Base-by-base conservation (phyloP, 2,113 vertebrate genomes). In the Aptenodytes forsteri region DNA sequence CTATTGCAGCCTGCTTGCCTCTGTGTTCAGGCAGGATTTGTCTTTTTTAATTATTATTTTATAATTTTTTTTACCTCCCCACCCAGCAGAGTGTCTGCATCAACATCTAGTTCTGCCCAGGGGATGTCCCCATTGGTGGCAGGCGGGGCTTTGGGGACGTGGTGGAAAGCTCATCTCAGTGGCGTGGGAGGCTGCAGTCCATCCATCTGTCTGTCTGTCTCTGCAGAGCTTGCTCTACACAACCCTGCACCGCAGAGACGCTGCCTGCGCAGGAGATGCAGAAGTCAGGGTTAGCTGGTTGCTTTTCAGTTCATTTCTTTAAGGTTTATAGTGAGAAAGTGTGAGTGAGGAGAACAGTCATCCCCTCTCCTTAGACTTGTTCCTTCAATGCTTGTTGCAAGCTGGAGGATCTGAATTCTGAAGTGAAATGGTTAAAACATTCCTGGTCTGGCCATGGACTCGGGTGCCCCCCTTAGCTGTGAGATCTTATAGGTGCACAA, bases 161-260 rank as follows among this genome's bases (percentile, higher is more conserved):
- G 13, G 21, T 13, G 65, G 36, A 8, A 21, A 62, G 13, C 11
- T 56, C 3, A 2, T n/a, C 27, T 55, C 27, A 2, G 12, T 14
- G 42, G 8, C 1, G 7, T 13, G 59, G 59, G 70, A 65, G 40
- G 34, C 83, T 56, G 47, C 25, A 19, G 1, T 49, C 44, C 2
- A 2, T n/a, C 56, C 7, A 1, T 38, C 55, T 4, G 1, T 56
- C 78, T 3, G 3, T 76, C 59, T 4, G 2, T 29, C 82, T 32
- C 69, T 20, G 20, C 69, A 42, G 36, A 50, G 44, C 14, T 16
- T 7, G 44, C 55, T 20, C 1, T 8, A 7, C 34, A 9, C 27
- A 27, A 1, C 52, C 79, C 26, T 10, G 34, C 19, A 23, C 34
- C 5, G 1, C 55, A 29, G 54, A 27, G 55, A 21, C 1, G 13